Conservation (phyloP, 2,113 vertebrate species). For the Ictalurus punctatus region DNA sequence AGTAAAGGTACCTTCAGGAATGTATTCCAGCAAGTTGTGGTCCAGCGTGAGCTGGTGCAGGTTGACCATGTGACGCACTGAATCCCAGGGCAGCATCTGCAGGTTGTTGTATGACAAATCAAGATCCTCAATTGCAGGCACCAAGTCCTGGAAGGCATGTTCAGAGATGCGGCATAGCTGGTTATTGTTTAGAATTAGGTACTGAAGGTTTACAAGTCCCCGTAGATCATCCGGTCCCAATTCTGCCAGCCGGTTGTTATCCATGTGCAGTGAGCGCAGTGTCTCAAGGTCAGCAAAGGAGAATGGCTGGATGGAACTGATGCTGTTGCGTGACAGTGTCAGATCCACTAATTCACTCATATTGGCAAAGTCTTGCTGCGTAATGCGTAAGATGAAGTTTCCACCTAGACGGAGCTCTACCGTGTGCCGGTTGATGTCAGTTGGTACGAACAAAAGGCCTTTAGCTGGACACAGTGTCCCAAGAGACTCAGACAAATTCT, state of each 20-base stretch:
- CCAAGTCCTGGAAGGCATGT: slow-evolving; percentile 86
- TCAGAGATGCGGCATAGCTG: slow-evolving; percentile 82
- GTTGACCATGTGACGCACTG: slow-evolving; percentile 87
- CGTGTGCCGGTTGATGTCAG: slow-evolving; percentile 86
- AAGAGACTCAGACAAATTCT: slow-evolving; percentile 93
- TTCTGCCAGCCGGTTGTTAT: slow-evolving; percentile 86
- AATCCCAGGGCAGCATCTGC: slow-evolving; percentile 83
- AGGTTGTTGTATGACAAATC: slow-evolving; percentile 95
- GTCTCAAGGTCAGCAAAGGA: slow-evolving; percentile 90
- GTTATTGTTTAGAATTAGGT: slow-evolving; percentile 94
- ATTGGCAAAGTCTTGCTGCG: slow-evolving; percentile 89
- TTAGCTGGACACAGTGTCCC: slow-evolving; percentile 92
- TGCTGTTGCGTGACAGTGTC: slow-evolving; percentile 90
- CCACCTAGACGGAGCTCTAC: slow-evolving; percentile 92
- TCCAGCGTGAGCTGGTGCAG: slow-evolving; percentile 93
- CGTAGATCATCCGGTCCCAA: slow-evolving; percentile 85
- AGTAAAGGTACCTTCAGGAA: slow-evolving; percentile 88
- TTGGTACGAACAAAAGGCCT: slow-evolving; percentile 89
- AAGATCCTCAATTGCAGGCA: slow-evolving; percentile 84
- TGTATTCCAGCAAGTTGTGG: slow-evolving; percentile 90
- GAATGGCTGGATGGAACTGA: slow-evolving; percentile 90
- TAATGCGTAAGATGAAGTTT: slow-evolving; percentile 90
- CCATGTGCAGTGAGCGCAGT: slow-evolving; percentile 88
- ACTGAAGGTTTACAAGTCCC: slow-evolving; percentile 90
- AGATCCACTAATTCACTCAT: slow-evolving; percentile 94